phyloP scores from a whole-genome alignment of 2,113 vertebrate genomes.

The Corythoichthys intestinalis region DNA sequence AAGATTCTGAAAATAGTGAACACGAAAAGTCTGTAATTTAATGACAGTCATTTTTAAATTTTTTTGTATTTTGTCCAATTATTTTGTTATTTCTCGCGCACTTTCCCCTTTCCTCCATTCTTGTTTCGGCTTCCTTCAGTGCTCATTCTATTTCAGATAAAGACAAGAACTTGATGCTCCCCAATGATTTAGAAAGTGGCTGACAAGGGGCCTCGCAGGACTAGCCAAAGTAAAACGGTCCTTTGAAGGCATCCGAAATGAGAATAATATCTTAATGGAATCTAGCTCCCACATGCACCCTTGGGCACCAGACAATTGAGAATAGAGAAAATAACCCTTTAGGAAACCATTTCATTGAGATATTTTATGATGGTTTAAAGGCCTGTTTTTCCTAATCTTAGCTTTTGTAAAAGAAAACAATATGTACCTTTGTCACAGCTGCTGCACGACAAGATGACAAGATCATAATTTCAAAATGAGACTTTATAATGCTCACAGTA shows the following conservation, averaged over 20 bases:
- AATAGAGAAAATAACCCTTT: constrained; percentile 41
- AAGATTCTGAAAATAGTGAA: background rate
- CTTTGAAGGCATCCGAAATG: constrained; percentile 46
- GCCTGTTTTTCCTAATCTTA: constrained; percentile 41
- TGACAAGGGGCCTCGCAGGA: constrained; percentile 25
- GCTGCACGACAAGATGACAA: constrained; percentile 6
- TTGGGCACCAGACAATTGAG: constrained; percentile 42
- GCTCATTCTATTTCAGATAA: constrained; percentile 26
- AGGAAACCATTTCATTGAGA: constrained; percentile 1
- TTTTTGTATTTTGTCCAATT: background rate
- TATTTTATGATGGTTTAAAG: constrained; percentile 55
- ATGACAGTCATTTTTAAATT: background rate
- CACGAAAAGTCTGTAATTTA: background rate
- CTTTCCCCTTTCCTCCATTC: background rate
- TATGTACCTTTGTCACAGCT: constrained; percentile 27
- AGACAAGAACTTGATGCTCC: constrained; percentile 18
- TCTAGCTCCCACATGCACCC: constrained; percentile 48
- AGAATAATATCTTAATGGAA: constrained; percentile 65
- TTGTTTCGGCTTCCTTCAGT: background rate
- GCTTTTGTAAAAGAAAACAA: constrained; percentile 48
- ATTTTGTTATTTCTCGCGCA: no score
- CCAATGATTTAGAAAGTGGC: constrained; percentile 42
- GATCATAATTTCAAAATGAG: constrained; percentile 18
- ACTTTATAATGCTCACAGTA: background rate
- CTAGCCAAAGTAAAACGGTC: constrained; percentile 38